Conservation (phyloP, 1,140 invertebrate genomes). For the Caenorhabditis remanei region DNA sequence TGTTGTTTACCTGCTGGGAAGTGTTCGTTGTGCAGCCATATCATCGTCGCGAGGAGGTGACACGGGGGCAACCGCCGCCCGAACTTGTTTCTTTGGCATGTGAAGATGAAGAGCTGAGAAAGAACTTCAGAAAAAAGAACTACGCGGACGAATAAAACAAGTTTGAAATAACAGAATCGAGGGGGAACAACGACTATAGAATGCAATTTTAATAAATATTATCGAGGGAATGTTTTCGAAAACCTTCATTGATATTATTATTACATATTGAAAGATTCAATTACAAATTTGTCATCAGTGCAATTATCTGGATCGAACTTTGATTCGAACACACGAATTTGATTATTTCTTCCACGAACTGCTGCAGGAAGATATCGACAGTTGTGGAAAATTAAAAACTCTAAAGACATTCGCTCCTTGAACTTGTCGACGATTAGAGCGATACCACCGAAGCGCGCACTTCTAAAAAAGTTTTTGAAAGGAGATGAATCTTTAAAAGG, state of each 20-base stretch:
- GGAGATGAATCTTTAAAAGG: neutral
- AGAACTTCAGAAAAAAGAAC: neutral
- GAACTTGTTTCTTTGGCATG: neutral
- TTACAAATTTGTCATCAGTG: constrained; percentile 44
- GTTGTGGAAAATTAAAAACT: constrained; percentile 32
- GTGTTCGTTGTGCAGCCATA: no score
- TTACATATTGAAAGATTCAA: constrained; percentile 34
- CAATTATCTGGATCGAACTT: constrained; percentile 35
- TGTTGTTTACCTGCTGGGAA: no score
- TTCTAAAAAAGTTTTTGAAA: neutral
- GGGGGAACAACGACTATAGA: neutral
- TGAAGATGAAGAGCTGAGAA: neutral
- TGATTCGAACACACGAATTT: constrained; percentile 32
- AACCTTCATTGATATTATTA: constrained; percentile 18
- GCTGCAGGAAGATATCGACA: constrained; percentile 47
- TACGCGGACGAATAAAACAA: neutral
- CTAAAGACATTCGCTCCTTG: constrained; percentile 32
- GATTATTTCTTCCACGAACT: neutral
- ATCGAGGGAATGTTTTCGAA: neutral
- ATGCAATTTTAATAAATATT: neutral
- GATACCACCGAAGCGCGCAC: constrained; percentile 5
- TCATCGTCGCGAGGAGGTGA: no score
- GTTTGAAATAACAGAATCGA: neutral
- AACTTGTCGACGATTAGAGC: constrained; percentile 32
- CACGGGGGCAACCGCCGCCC: no score